Percentiles rank a stretch among this genome's conserved stretches.
These are phyloP conservation scores for Bos javanicus DNA, from an alignment of 2,113 vertebrate genomes.

Conservation along the genomic window DNA sequence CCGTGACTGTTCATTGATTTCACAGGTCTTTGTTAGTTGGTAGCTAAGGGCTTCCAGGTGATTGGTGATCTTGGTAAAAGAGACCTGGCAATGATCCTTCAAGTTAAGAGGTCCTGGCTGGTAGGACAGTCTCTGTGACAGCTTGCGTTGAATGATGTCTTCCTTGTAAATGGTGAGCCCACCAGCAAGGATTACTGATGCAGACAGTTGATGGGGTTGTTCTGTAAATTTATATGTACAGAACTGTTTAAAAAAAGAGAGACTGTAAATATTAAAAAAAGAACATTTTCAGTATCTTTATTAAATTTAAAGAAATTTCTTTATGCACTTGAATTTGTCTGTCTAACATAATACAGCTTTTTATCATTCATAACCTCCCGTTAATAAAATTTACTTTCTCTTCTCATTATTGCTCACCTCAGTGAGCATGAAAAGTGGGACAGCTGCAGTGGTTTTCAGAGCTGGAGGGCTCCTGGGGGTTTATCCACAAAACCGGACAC, in stretches of 20 bases:
- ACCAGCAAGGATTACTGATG: slow-evolving; percentile 90
- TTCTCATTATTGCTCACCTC: background rate
- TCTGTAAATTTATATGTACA: slow-evolving; percentile 68
- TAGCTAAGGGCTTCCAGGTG: background rate
- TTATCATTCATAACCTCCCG: background rate
- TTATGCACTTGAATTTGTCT: slow-evolving; percentile 1
- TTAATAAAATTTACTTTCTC: background rate
- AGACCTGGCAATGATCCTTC: background rate
- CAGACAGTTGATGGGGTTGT: slow-evolving; percentile 78
- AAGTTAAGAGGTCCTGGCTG: background rate
- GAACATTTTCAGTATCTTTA: slow-evolving; percentile 60
- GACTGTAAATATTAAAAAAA: slow-evolving; percentile 76
- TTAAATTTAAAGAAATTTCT: slow-evolving; percentile 27
- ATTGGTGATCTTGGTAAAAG: background rate
- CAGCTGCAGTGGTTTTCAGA: background rate
- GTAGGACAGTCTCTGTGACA: slow-evolving; percentile 74
- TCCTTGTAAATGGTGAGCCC: slow-evolving; percentile 88
- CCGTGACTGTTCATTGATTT: background rate
- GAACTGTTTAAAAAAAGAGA: slow-evolving; percentile 65
- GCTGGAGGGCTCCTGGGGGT: background rate
- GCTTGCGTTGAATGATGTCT: slow-evolving; percentile 89
- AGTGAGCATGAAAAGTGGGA: background rate
- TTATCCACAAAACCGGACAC: background rate
- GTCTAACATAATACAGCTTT: background rate
- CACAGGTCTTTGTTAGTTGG: background rate